A percentile compares a stretch with the other conserved stretches of the same genome.
Evolutionary conservation across 2,797 vertebrate genomes (phyloP).

Genomic region (Rhinatrema bivittatum): DNA sequence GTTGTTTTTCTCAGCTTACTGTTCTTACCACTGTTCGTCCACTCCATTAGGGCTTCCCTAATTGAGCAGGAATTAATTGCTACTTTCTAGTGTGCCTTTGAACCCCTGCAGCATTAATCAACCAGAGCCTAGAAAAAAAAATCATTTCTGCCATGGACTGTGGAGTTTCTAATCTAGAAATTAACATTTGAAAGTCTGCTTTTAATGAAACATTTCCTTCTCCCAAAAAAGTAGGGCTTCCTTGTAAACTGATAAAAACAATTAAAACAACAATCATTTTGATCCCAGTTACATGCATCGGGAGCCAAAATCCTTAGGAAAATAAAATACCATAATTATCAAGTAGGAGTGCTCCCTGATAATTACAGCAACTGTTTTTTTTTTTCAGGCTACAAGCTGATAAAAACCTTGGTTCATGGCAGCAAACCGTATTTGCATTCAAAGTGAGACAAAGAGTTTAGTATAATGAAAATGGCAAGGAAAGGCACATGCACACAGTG

Average conservation of each 20-base stretch:
- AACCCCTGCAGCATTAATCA: background rate
- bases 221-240: conserved; percentile 10
- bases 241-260: conserved; percentile 24
- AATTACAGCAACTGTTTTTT: conserved; percentile 4
- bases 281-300: conserved; percentile 11
- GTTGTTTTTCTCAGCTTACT: too few relatives aligned
- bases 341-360: conserved; percentile 11
- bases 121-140: background rate
- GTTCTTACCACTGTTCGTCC: too few relatives aligned
- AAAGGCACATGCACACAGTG: too few relatives aligned
- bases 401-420: too few relatives aligned
- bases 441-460: too few relatives aligned
- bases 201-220: conserved; percentile 20
- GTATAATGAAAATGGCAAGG: too few relatives aligned
- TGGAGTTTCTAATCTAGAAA: background rate
- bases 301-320: conserved; percentile 22
- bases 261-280: conserved; percentile 19
- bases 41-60: too few relatives aligned
- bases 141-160: conserved; percentile 5
- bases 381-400: fast-evolving
- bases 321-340: conserved; percentile 8
- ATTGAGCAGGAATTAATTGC: background rate
- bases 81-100: conserved; percentile 6
- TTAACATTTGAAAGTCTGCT: conserved; percentile 2
- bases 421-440: too few relatives aligned